These are phyloP conservation scores for Standfussiana lucernea DNA, from an alignment of 2,888 invertebrate genomes.

Conservation along the genomic window DNA sequence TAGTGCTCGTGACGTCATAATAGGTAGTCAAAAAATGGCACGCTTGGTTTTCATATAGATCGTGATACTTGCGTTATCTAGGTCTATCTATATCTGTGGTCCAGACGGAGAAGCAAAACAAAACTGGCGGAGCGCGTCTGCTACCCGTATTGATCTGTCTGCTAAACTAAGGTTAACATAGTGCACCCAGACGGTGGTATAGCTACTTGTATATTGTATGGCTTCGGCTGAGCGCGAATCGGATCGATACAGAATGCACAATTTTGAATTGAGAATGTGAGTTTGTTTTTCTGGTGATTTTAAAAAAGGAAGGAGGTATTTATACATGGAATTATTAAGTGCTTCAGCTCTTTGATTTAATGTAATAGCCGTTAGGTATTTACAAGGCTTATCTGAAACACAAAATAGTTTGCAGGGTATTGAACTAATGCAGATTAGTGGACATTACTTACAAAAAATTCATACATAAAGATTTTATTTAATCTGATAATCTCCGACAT, in stretches of 20 bases:
- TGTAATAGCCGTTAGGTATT: not conserved
- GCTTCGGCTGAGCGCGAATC: slow-evolving; percentile 35
- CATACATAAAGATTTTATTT: slow-evolving; percentile 18
- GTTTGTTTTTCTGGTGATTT: slow-evolving; percentile 20
- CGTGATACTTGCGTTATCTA: too few relatives aligned
- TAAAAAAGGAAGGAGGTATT: slow-evolving; percentile 4
- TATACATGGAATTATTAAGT: not conserved
- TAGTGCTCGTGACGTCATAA: too few relatives aligned
- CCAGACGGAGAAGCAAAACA: slow-evolving; percentile 67
- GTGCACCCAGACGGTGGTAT: slow-evolving; percentile 60
- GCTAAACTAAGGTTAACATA: slow-evolving; percentile 61
- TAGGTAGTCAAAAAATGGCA: too few relatives aligned
- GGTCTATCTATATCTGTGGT: too few relatives aligned
- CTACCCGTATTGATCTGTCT: slow-evolving; percentile 68
- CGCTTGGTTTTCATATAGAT: too few relatives aligned
- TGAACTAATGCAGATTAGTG: not conserved
- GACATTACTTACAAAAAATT: not conserved
- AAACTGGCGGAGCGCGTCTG: slow-evolving; percentile 63
- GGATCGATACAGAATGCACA: slow-evolving; percentile 36
- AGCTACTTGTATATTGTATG: slow-evolving; percentile 28
- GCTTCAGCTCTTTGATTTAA: not conserved
- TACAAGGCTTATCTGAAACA: not conserved
- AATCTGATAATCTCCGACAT: slow-evolving; percentile 18
- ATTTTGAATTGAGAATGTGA: slow-evolving; percentile 39
- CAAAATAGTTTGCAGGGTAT: not conserved